Conservation (phyloP, 2,888 invertebrate genomes). For the Cephus rjabovi region DNA sequence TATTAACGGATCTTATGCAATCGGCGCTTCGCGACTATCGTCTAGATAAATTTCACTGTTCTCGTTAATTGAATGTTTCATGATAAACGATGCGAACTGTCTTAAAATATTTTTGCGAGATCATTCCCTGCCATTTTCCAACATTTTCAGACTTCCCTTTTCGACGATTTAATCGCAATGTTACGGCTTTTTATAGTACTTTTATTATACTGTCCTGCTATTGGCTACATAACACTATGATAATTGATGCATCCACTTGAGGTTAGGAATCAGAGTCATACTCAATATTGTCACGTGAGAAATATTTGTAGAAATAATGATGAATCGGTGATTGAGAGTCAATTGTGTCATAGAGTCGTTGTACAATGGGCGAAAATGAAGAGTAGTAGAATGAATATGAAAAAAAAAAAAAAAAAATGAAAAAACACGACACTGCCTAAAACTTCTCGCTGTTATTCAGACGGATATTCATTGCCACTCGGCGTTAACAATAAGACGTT, state of each 20-base stretch:
- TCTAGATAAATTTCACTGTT: neutral
- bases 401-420: constrained; percentile 13
- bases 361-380: neutral
- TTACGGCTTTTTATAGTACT: neutral
- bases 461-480: neutral
- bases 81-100: neutral
- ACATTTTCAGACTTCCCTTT: neutral
- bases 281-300: neutral
- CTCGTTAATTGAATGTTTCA: neutral
- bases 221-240: too few species aligned
- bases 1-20: neutral
- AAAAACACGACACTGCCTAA: constrained; percentile 19
- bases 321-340: neutral
- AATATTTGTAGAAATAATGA: neutral
- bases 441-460: constrained; percentile 8
- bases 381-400: constrained; percentile 7
- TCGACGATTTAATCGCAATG: neutral
- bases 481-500: constrained; percentile 39
- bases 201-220: too few species aligned
- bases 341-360: neutral
- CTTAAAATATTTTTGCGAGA: neutral
- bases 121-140: neutral
- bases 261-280: too few species aligned
- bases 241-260: too few species aligned
- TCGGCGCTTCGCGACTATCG: neutral